Base-by-base conservation (phyloP, 2,888 invertebrate genomes). In the Crematogaster levior region DNA sequence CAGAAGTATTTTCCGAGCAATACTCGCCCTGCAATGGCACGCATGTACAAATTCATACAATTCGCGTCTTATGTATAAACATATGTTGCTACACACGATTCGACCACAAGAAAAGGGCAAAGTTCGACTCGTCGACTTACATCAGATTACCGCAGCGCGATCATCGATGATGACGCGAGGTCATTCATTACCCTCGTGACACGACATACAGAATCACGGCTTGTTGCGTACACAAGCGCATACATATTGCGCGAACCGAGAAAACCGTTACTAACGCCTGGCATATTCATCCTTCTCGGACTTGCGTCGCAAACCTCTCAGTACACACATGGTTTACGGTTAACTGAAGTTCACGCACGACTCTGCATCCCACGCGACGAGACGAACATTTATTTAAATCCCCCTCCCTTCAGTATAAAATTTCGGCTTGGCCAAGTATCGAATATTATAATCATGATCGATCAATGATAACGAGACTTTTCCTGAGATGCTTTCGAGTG, bases 111-210 rank as follows among this genome's bases (percentile, higher is more conserved):
- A 73, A 65, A 56, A 77, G 66, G 40, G 27, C 24, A 75, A 74
- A 68, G 84, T 74, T 63, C 84, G 82, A 82, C n/a, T 65, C 37
- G 86, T 88, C 85, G 86, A 81, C 48, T 86, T 83, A 81, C 85
- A 83, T 88, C 73, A 86, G 84, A 87, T 84, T 82, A 75, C 53
- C 70, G 15, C 79, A 68, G 74, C 82, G 66, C 75, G 74, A 73
- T 70, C 84, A 86, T 86, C 86, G 84, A 82, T 63, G 79, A 66
- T 72, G 81, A 81, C 75, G 85, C 68, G 80, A 81, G 75, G 85
- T 86, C 85, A 82, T 89, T 89, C 87, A 84, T 89, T 88, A 89
- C 88, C 80, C 63, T 43, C 65, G 80, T 70, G 82, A 70, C 60
- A 61, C 81, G 63, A 72, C 60, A 66, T 61, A 48, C 46, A 48